A percentile compares a stretch with the other conserved stretches of the same genome.
phyloP scores from a whole-genome alignment of 2,797 vertebrate species.

The Scleropages formosus region DNA sequence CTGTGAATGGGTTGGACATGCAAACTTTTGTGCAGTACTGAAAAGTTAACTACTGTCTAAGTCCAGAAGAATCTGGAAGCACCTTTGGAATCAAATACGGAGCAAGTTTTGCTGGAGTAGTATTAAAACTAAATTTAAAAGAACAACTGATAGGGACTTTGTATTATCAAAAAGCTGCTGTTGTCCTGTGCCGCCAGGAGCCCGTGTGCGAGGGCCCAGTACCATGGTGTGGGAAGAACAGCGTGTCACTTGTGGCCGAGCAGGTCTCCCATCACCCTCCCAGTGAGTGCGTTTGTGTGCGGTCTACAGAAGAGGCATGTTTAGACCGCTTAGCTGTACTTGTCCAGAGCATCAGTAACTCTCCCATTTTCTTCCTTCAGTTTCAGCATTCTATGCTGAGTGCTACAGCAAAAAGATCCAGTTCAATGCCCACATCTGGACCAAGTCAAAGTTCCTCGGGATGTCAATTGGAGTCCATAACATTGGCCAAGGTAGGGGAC shows the following conservation, averaged over 20 bases:
- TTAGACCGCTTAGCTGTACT: neutral
- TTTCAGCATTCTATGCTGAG: constrained; percentile 98
- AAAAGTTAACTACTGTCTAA: no score
- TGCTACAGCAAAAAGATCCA: constrained; percentile 94
- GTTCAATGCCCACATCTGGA: constrained; percentile 99
- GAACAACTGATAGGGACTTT: neutral
- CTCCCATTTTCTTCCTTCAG: constrained; percentile 55
- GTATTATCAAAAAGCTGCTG: neutral
- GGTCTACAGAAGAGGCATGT: neutral
- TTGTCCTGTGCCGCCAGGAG: constrained; percentile 67
- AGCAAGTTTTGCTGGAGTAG: no score
- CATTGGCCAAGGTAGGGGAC: constrained; percentile 88
- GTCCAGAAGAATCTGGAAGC: no score
- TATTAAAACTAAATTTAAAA: neutral
- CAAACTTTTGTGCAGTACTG: no score
- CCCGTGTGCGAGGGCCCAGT: constrained; percentile 85
- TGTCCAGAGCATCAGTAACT: neutral
- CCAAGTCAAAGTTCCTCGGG: constrained; percentile 97
- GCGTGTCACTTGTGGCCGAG: constrained; percentile 92
- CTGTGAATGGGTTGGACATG: neutral
- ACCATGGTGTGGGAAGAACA: constrained; percentile 84
- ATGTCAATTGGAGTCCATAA: constrained; percentile 99
- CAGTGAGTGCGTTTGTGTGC: constrained; percentile 75
- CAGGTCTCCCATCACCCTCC: constrained; percentile 99
- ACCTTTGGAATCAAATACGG: no score